Evolutionary conservation across 1,140 invertebrate genomes (phyloP), one percentile per base, ranked within the genome.

Genomic region (Gonatopus flavifemur): DNA sequence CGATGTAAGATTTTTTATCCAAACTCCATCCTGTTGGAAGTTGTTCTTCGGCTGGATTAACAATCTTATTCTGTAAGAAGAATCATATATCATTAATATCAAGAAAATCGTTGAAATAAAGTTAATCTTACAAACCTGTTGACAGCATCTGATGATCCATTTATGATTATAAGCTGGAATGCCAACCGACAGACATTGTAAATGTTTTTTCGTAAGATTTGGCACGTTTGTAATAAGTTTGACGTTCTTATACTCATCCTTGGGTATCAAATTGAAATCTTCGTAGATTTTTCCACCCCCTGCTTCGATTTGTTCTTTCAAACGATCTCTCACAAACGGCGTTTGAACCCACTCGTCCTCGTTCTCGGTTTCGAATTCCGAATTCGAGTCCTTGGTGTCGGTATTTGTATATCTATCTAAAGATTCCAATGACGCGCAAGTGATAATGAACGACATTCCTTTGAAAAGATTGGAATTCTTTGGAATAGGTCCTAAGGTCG

Each of bases 101-200:
- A 42, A 2, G 7, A 36, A 18, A 19, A 37, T 37, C 24, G 5
- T 33, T 36, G 28, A 30, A 12, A 12, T 3, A 49, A 1, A 21
- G 3, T 21, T 49, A 22, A 44, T 9, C 30, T 39, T 16, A 63
- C 53, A 59, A 38, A 71, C 74, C 38, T 74, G 56, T 28, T 59
- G 54, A 57, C 83, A 84, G 47, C 76, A 78, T 21, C 70, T 59
- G 15, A 84, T 81, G 28, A 84, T 75, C 83, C 83, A 85, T n/a
- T 72, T 75, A 56, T 84, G 82, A 52, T 74, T 78, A 9, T 82
- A 61, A 0, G 77, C 49, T 5, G 45, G 52, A 3, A 85, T 80
- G 15, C 81, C 79, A 3, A 78, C 79, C 0, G 80, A 81, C 2
- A 85, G 55, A 49, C 82, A 84, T 21, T 81, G 72, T 24, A 85